Evolutionary conservation across 1,140 invertebrate genomes (phyloP), one percentile per base, ranked within the genome.

Genomic region (Megalonaias nervosa): DNA sequence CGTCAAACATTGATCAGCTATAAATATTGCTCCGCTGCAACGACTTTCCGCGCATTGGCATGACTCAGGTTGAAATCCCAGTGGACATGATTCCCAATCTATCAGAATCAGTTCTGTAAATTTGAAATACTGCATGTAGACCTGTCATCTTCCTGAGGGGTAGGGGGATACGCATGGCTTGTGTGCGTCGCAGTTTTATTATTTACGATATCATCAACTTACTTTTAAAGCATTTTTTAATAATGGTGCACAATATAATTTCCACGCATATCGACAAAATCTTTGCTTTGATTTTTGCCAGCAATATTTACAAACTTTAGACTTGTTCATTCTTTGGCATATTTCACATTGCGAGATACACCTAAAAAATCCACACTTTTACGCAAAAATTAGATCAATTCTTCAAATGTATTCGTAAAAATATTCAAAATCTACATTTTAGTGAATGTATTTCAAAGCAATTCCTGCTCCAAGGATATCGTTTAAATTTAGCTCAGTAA

Each of bases 1-100:
- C 23, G 81, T 67, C 1, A 80, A 56, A 80, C 84, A 86, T 0
- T 56, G 59, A 68, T 81, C 74, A 11, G 73, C 74, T 19, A 80
- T 58, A 65, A 86, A 84, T n/a, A 75, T 81, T 12, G 84, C 84
- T 21, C 83, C 82, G 15, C 69, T 79, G 67, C 84, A 86, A 15
- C 58, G 82, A 19, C 65, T 48, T 13, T 74, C 59, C 21, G 57
- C 74, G 75, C 84, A 86, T 13, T 62, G 58, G 72, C 84, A 86
- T n/a, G 69, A 72, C 57, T 81, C 79, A 19, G 84, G 72, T 19
- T 82, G 72, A n/a, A 81, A 67, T 15, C 82, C 81, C 12, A 69
- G 26, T 56, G 84, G 84, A 74, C 84, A 86, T n/a, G 62, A 60
- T 9, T 59, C 19, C 23, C 77, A 75, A 38, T 74, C 70, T 57